Percentiles rank a stretch among this genome's conserved stretches.
Evolutionary conservation across 2,888 invertebrate species (phyloP).

Genomic region (Osedax fenrisi): DNA sequence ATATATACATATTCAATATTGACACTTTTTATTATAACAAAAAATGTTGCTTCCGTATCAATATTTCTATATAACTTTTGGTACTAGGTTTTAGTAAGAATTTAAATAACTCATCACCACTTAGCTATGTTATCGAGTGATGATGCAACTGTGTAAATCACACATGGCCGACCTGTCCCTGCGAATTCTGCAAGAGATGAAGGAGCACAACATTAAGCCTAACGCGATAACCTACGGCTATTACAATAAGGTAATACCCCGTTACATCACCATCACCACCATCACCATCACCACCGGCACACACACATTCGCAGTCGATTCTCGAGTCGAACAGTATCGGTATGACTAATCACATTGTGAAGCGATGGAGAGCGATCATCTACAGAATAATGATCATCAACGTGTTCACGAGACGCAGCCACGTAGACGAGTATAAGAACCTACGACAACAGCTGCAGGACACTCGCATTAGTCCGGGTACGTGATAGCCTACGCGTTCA

Average conservation of each 20-base stretch:
- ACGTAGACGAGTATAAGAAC: neutral
- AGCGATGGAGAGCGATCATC: neutral
- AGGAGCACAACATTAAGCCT: conserved; percentile 78
- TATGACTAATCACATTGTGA: neutral
- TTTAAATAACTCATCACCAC: no score
- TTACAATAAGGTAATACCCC: conserved; percentile 60
- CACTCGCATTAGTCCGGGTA: neutral
- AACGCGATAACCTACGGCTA: conserved; percentile 94
- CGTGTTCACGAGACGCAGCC: neutral
- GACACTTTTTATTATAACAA: no score
- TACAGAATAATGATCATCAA: neutral
- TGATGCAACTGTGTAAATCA: conserved; percentile 94
- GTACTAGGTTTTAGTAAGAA: no score
- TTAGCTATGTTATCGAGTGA: conserved; percentile 85
- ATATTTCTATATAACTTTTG: no score
- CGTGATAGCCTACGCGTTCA: no score
- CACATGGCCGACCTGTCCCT: conserved; percentile 88
- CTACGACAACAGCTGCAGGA: neutral
- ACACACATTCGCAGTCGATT: neutral
- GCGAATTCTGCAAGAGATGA: conserved; percentile 57
- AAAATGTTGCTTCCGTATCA: no score
- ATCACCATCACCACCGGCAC: no score
- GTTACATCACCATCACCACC: no score
- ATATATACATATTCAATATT: no score
- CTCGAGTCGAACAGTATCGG: neutral